Percentiles rank a stretch among this genome's conserved stretches.
Conservation (phyloP, 2,888 invertebrate genomes). For the Drosophila diplacantha region DNA sequence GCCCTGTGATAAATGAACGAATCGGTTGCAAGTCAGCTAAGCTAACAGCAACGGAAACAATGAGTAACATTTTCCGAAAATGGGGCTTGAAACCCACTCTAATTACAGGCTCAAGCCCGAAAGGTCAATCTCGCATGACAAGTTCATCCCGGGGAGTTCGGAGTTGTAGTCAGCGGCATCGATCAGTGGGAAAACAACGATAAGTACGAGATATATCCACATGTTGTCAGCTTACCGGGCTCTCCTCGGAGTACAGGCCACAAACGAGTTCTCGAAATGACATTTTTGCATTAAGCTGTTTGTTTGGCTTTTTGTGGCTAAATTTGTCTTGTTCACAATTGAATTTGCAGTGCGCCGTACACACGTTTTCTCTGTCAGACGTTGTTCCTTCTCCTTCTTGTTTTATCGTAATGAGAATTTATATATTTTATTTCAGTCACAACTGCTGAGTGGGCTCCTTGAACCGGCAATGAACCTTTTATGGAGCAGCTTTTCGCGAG, state of each 20-base stretch:
- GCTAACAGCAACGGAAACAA: conserved; percentile 11
- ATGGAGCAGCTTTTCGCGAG: conserved; percentile 46
- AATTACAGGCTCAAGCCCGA: background rate
- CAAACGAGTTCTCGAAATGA: conserved; percentile 80
- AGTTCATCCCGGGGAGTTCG: background rate
- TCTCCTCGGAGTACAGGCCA: conserved; percentile 81
- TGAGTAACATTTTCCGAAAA: background rate
- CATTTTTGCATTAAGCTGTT: conserved; percentile 56
- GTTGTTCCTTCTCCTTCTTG: conserved; percentile 14
- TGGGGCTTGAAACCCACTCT: background rate
- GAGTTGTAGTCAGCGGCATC: conserved; percentile 4
- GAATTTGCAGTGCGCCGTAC: conserved; percentile 14
- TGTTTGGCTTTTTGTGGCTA: conserved; percentile 15
- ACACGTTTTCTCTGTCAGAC: conserved; percentile 7
- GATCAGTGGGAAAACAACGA: conserved; percentile 7
- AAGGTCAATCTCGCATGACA: background rate
- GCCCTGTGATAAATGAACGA: conserved; percentile 11
- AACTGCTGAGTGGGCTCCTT: conserved; percentile 38
- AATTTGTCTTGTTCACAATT: conserved; percentile 22
- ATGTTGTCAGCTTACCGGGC: conserved; percentile 78
- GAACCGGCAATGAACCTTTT: conserved; percentile 61
- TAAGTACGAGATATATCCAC: conserved; percentile 6
- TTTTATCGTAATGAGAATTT: conserved; percentile 50
- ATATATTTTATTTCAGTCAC: conserved; percentile 36
- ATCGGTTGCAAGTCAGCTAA: conserved; percentile 9